These are phyloP conservation scores for Apamea anceps DNA, from an alignment of 2,888 invertebrate genomes.

Conservation along the genomic window DNA sequence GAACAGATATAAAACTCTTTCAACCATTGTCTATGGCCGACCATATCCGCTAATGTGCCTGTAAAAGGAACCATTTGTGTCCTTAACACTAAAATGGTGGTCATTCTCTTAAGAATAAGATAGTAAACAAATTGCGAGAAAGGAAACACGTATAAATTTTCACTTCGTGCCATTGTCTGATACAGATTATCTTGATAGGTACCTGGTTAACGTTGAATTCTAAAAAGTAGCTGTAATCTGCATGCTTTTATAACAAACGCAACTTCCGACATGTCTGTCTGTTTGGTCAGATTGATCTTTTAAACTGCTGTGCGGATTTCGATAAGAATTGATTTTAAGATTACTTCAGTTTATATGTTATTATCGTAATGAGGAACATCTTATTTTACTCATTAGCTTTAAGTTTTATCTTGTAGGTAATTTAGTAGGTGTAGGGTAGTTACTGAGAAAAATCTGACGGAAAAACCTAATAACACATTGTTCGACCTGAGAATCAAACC, in stretches of 20 bases:
- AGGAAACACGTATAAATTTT: constrained; percentile 35
- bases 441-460: too few relatives aligned
- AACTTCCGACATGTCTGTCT: constrained; percentile 9
- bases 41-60: constrained; percentile 1
- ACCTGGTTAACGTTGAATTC: constrained; percentile 19
- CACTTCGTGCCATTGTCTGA: constrained; percentile 43
- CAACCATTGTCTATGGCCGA: not conserved
- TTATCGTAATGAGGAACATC: not conserved
- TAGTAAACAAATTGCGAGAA: constrained; percentile 30
- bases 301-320: constrained; percentile 3
- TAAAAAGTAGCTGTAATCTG: constrained; percentile 38
- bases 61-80: constrained; percentile 27
- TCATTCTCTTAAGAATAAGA: constrained; percentile 25
- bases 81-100: constrained; percentile 16
- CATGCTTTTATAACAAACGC: constrained; percentile 1
- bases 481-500: too few relatives aligned
- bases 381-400: not conserved
- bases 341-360: not conserved
- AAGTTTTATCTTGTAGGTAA: not conserved
- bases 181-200: constrained; percentile 48
- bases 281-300: constrained; percentile 18
- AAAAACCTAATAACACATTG: too few relatives aligned
- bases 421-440: too few relatives aligned
- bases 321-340: not conserved
- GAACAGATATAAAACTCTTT: not conserved